Evolutionary conservation across 2,888 invertebrate genomes (phyloP), one percentile per base, ranked within the genome.

Genomic region (Ceramica pisi): DNA sequence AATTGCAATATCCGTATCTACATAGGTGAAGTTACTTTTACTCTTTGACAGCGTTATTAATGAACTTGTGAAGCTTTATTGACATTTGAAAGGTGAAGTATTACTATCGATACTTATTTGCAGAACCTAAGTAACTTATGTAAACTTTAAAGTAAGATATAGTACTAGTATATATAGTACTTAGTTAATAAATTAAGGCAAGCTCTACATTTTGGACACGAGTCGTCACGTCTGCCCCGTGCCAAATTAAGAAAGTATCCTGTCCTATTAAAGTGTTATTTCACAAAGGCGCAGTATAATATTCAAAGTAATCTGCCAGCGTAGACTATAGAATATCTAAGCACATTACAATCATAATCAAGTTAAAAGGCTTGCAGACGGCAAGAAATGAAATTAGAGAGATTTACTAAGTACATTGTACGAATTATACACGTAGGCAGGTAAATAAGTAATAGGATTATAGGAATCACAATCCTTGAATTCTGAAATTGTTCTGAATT

Each of bases 231-330:
- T 76, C 76, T 53, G 65, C 9, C 35, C 26, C n/a, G 51, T 64
- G 77, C 48, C 81, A 71, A 81, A 76, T 76, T 81, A 76, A 63
- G 70, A 76, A 76, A 44, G 21, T 64, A 67, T 51, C 16, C 26
- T 60, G 51, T 68, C 80, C 59, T 48, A 67, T 56, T 59, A 50
- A 46, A 63, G 19, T 44, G 67, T 38, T 73, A 61, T 53, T 81
- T 55, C 48, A 41, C 53, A 64, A 61, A 65, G 53, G 44, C 48
- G 31, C 21, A 26, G 66, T 41, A 21, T 46, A 62, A 61, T 50
- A 53, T 63, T 31, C 44, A 56, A 61, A 66, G 70, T 76, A 81
- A 65, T 57, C 64, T 67, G 53, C 38, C 50, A 31, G 53, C 44
- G 38, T 53, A 65, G 64, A 46, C 64, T 77, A 64, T 50, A 68